Conservation (phyloP, 2,888 invertebrate species). For the Andrena camellia region DNA sequence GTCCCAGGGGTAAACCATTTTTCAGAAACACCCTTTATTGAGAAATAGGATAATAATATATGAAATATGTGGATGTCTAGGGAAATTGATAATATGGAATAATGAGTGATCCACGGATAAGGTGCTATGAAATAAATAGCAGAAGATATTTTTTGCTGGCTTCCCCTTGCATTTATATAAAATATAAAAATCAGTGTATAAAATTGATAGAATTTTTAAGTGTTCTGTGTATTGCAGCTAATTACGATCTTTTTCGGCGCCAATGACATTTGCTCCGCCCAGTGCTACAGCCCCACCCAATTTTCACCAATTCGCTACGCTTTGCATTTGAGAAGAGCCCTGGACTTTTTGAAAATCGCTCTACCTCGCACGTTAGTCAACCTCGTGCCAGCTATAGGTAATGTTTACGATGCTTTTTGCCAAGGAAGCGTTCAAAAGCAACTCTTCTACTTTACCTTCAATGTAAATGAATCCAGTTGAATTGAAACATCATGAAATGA, state of each 20-base stretch:
- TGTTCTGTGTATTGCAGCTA: slow-evolving; percentile 79
- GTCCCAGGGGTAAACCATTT: too few relatives aligned
- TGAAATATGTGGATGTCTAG: too few relatives aligned
- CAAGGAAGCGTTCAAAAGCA: neutral
- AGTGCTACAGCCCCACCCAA: slow-evolving; percentile 86
- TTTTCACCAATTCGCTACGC: slow-evolving; percentile 88
- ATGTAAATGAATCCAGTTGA: too few relatives aligned
- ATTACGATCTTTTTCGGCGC: slow-evolving; percentile 91
- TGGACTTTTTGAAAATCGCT: slow-evolving; percentile 89
- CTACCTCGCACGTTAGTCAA: slow-evolving; percentile 90
- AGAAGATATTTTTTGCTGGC: too few relatives aligned
- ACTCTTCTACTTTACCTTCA: too few relatives aligned
- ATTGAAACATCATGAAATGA: too few relatives aligned
- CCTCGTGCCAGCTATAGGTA: slow-evolving; percentile 90
- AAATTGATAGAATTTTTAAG: neutral
- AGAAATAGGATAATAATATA: too few relatives aligned
- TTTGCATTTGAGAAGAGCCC: slow-evolving; percentile 87
- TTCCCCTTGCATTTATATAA: neutral
- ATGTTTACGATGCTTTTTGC: slow-evolving; percentile 55
- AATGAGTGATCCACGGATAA: too few relatives aligned
- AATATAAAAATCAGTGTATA: neutral
- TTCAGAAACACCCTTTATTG: too few relatives aligned
- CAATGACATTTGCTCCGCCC: slow-evolving; percentile 91
- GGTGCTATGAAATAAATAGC: too few relatives aligned
- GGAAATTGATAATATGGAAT: too few relatives aligned